Evolutionary conservation across 2,113 vertebrate genomes (phyloP).

Genomic region (Bagarius yarrelli): DNA sequence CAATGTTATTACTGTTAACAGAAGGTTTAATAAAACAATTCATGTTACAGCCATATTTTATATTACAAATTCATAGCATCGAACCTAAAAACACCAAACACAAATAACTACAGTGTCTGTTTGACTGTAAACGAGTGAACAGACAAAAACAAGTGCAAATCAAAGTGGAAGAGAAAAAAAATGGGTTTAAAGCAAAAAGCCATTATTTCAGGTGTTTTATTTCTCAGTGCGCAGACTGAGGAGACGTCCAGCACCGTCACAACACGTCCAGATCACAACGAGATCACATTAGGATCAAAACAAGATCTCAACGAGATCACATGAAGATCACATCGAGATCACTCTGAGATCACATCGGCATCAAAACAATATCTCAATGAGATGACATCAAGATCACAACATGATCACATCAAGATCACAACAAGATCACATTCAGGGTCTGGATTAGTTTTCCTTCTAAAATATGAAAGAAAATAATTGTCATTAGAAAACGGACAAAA

Average conservation of each 20-base stretch:
- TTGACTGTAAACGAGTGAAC: not conserved
- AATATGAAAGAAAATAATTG: conserved; percentile 9
- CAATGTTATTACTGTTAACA: not conserved
- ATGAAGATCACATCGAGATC: too few species aligned
- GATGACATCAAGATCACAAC: too few species aligned
- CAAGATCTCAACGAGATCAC: too few species aligned
- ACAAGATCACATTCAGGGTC: not conserved
- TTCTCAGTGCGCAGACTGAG: not conserved
- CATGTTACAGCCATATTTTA: not conserved
- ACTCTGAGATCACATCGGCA: too few species aligned
- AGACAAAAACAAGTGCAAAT: not conserved
- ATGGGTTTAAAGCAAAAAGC: not conserved
- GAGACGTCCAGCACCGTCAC: not conserved
- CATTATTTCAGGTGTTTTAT: not conserved
- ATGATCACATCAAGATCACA: too few species aligned
- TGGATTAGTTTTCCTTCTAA: conserved; percentile 67
- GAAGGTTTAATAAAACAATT: not conserved
- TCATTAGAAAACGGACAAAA: not conserved
- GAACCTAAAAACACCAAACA: not conserved
- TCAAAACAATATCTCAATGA: too few species aligned
- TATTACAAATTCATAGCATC: not conserved
- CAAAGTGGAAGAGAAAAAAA: not conserved
- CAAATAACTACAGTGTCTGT: not conserved
- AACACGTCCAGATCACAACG: not conserved
- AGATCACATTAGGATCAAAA: too few species aligned